Percentiles rank a stretch among this genome's conserved stretches.
These are phyloP conservation scores for Tetanocera ferruginea DNA, from an alignment of 2,888 invertebrate species.

Conservation along the genomic window DNA sequence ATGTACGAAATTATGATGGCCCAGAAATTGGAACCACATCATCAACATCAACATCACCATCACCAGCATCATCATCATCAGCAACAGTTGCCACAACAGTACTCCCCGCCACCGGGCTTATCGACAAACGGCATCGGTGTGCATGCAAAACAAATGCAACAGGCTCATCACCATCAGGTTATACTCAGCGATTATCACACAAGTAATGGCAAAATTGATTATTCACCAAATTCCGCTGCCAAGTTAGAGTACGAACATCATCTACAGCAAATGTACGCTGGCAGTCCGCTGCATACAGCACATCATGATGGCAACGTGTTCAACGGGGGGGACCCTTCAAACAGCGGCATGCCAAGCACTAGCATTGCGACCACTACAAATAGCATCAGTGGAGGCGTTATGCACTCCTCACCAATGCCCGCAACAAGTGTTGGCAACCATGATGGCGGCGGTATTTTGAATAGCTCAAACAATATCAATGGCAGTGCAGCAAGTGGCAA, in stretches of 20 bases:
- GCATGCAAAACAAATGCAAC: conserved; percentile 35
- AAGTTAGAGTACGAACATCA: conserved; percentile 64
- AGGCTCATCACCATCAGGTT: conserved; percentile 57
- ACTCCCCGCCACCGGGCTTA: conserved; percentile 48
- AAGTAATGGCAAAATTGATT: conserved; percentile 65
- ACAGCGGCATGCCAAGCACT: conserved; percentile 50
- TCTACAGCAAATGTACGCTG: conserved; percentile 62
- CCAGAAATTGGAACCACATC: conserved; percentile 59
- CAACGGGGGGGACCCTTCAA: conserved; percentile 46
- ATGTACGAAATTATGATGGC: conserved; percentile 66
- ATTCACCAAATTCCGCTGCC: conserved; percentile 59
- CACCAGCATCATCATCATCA: conserved; percentile 43
- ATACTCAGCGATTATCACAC: conserved; percentile 59
- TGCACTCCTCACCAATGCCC: conserved; percentile 35
- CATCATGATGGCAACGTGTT: conserved; percentile 45
- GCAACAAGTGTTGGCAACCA: conserved; percentile 12
- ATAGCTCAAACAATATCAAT: conserved; percentile 28
- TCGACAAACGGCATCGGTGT: conserved; percentile 42
- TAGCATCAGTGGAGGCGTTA: conserved; percentile 47
- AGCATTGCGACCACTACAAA: conserved; percentile 47
- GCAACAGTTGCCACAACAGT: conserved; percentile 56
- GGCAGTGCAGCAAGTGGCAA: conserved; percentile 41
- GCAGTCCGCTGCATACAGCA: conserved; percentile 58
- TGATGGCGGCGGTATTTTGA: conserved; percentile 36
- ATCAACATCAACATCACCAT: conserved; percentile 59